phyloP scores from a whole-genome alignment of 2,888 invertebrate species.

The Mermis nigrescens region DNA sequence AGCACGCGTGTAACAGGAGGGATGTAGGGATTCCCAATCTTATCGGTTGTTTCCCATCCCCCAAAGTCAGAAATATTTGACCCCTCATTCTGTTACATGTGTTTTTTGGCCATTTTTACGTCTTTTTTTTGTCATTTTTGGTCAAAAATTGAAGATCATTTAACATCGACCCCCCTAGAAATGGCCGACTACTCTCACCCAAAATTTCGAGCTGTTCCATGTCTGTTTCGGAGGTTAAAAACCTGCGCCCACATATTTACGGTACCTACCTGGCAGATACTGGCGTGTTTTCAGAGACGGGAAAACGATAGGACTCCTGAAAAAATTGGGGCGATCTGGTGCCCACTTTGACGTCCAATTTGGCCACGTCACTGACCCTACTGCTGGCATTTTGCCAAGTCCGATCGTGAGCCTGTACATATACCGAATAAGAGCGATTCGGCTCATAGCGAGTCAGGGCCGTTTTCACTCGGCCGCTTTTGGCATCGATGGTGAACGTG shows the following conservation, averaged over 20 bases:
- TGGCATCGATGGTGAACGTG: constrained; percentile 22
- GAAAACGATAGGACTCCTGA: constrained; percentile 76
- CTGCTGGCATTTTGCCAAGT: constrained; percentile 13
- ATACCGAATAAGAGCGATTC: constrained; percentile 19
- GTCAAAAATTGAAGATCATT: too few species aligned
- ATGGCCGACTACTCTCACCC: too few species aligned
- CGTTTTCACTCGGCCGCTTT: constrained; percentile 10
- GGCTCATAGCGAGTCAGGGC: constrained; percentile 15
- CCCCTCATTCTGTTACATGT: too few species aligned
- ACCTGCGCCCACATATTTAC: not conserved
- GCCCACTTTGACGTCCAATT: constrained; percentile 63
- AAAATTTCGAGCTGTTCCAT: too few species aligned
- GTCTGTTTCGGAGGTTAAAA: not conserved
- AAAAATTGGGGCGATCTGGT: constrained; percentile 93
- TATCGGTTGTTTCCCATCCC: too few species aligned
- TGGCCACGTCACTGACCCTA: constrained; percentile 22
- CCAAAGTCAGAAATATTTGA: too few species aligned
- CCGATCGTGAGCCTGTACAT: constrained; percentile 23
- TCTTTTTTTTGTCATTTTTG: too few species aligned
- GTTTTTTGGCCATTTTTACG: too few species aligned
- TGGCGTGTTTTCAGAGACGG: constrained; percentile 85
- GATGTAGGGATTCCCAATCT: too few species aligned
- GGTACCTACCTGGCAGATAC: constrained; percentile 51
- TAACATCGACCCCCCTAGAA: too few species aligned
- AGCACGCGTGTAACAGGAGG: too few species aligned